Evolutionary conservation across 2,113 vertebrate genomes (phyloP).

Genomic region (Gasterosteus aculeatus): DNA sequence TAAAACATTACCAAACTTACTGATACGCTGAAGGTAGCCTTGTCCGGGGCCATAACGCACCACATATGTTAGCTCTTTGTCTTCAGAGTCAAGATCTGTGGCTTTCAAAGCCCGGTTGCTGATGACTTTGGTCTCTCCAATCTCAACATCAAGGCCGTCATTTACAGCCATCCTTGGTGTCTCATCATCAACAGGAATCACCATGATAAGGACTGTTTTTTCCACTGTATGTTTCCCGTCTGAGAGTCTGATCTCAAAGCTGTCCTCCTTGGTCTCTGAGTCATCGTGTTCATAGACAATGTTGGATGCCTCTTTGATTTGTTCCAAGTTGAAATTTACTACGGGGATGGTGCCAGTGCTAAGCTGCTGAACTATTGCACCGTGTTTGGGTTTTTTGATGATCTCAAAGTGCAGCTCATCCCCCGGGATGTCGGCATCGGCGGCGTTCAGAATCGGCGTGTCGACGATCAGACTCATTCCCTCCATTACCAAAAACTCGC

Average conservation of each 20-base stretch:
- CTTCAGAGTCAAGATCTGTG: constrained; percentile 94
- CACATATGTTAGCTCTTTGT: constrained; percentile 87
- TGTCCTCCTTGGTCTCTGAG: constrained; percentile 92
- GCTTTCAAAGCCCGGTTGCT: constrained; percentile 88
- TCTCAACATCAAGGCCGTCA: constrained; percentile 92
- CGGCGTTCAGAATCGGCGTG: constrained; percentile 88
- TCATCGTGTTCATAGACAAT: constrained; percentile 96
- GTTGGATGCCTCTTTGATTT: constrained; percentile 90
- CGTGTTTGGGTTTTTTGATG: constrained; percentile 85
- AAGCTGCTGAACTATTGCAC: constrained; percentile 89
- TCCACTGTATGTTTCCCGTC: constrained; percentile 88
- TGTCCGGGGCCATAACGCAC: constrained; percentile 88
- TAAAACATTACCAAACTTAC: constrained; percentile 76
- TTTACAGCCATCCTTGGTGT: constrained; percentile 94
- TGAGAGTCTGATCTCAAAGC: constrained; percentile 87
- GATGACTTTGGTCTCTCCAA: constrained; percentile 90
- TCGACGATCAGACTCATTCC: constrained; percentile 95
- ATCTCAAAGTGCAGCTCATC: constrained; percentile 87
- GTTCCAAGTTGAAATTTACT: constrained; percentile 86
- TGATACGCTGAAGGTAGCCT: constrained; percentile 85
- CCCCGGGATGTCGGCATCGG: constrained; percentile 87
- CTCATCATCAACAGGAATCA: constrained; percentile 94
- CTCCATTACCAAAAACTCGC: constrained; percentile 95
- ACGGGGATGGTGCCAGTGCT: constrained; percentile 86
- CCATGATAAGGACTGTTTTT: constrained; percentile 84